phyloP scores from a whole-genome alignment of 2,888 invertebrate species.

The Cataglyphis altisquamis region DNA sequence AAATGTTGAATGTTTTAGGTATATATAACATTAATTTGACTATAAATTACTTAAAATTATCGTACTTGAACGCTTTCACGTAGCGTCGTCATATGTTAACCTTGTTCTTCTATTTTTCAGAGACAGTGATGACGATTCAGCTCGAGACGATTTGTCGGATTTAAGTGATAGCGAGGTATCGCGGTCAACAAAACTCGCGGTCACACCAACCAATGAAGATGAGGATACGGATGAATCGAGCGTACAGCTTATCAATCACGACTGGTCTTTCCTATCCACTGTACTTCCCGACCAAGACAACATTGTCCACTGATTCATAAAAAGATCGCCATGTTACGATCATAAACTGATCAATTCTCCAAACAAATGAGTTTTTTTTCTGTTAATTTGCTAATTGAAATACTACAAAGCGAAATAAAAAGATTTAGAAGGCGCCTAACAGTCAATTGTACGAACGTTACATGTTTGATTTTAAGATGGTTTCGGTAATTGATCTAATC shows the following conservation, averaged over 20 bases:
- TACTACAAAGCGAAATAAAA: background rate
- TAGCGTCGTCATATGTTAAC: background rate
- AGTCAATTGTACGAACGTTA: background rate
- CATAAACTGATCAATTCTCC: background rate
- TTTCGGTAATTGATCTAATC: slow-evolving; percentile 71
- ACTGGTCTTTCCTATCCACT: slow-evolving; percentile 81
- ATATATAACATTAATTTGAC: slow-evolving; percentile 12
- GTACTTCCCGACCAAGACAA: slow-evolving; percentile 77
- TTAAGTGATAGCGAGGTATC: slow-evolving; percentile 71
- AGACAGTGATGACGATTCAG: slow-evolving; percentile 55
- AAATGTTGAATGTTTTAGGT: slow-evolving; percentile 72
- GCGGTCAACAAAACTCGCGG: slow-evolving; percentile 35
- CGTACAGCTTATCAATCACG: slow-evolving; percentile 69
- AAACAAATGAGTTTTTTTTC: background rate
- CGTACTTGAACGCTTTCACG: background rate
- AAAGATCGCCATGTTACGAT: background rate
- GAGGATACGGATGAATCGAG: slow-evolving; percentile 66
- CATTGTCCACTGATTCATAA: slow-evolving; percentile 35
- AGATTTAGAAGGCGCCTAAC: background rate
- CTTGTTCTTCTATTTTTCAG: slow-evolving; percentile 35
- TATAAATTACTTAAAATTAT: background rate
- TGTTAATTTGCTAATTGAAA: background rate
- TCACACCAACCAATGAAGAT: slow-evolving; percentile 58
- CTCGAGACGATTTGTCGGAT: slow-evolving; percentile 66
- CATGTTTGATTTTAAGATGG: slow-evolving; percentile 69